Base-by-base conservation (phyloP, 2,888 invertebrate species). In the Brenthis daphne region DNA sequence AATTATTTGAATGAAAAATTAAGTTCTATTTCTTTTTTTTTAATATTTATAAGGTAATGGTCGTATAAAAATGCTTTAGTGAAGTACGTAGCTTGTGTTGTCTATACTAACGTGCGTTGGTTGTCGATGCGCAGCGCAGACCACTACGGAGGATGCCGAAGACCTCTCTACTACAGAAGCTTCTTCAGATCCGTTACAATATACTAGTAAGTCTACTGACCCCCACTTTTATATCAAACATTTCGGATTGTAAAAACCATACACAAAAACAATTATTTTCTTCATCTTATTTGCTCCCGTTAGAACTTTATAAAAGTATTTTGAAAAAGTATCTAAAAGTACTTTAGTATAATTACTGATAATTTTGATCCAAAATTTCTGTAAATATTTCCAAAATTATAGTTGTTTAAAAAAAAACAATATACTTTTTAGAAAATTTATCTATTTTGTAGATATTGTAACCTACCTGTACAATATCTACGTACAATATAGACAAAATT, bases 101-200 rank as follows among this genome's bases (percentile, higher is more conserved):
- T 85, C 66, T 64, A 79, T 79, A 87, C 88, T 90, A 89, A 89
- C 89, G 74, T 77, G 74, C 77, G 77, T 77, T 79, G 80, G 77
- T 83, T 82, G 80, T 81, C 80, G 79, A 33, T 61, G 79, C 82
- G 80, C 80, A 82, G 80, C 79, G 86, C 83, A 77, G 77, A 72
- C 80, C 74, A 82, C 86, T 74, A 82, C 86, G 75, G 85, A 80
- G 79, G 74, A 53, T 51, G 54, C 66, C 77, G 77, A 76, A 65
- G 82, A 77, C 78, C 75, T 73, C 76, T 74, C 79, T 75, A 81
- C 86, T 71, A 81, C 86, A 71, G 85, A 80, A 78, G 75, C 75
- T 73, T 76, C 83, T 47, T 43, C 72, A 20, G 71, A 73, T 69
- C 63, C 58, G 56, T 61, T 72, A 70, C 67, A 71, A 48, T 67